These are phyloP conservation scores for Spondyliosoma cantharus DNA, from an alignment of 2,797 vertebrate species.

Conservation along the genomic window DNA sequence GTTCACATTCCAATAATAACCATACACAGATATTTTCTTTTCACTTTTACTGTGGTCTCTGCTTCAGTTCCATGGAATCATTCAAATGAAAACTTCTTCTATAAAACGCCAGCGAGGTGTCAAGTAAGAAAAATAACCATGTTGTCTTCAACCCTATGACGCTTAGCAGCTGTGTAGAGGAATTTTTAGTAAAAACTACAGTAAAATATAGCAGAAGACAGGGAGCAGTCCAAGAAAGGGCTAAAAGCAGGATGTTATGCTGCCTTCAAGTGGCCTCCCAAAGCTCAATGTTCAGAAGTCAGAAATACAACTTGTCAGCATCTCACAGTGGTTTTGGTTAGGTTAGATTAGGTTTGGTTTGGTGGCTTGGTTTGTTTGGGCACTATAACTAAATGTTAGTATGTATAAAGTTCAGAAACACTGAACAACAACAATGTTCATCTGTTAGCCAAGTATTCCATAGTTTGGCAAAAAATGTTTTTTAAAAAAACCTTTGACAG, in stretches of 20 bases:
- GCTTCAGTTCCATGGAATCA: slow-evolving; percentile 40
- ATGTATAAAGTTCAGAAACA: background rate
- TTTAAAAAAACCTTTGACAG: background rate
- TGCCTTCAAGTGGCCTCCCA: slow-evolving; percentile 21
- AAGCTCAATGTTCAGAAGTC: slow-evolving; percentile 14
- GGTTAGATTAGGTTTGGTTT: slow-evolving; percentile 5
- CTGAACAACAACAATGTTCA: background rate
- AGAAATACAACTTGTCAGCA: slow-evolving; percentile 9
- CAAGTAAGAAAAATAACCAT: slow-evolving; percentile 54
- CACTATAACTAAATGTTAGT: background rate
- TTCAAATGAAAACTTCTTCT: slow-evolving; percentile 56
- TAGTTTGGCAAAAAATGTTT: background rate
- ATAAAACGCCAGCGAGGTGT: slow-evolving; percentile 67
- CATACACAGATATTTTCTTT: slow-evolving; percentile 43
- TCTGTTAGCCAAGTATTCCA: background rate
- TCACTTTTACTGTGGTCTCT: slow-evolving; percentile 15
- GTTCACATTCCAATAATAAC: slow-evolving; percentile 38
- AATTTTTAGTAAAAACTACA: slow-evolving; percentile 50
- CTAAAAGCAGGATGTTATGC: slow-evolving; percentile 13
- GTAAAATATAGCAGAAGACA: slow-evolving; percentile 34
- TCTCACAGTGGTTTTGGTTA: slow-evolving; percentile 34
- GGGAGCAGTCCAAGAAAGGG: slow-evolving; percentile 23
- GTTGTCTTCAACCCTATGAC: slow-evolving; percentile 49
- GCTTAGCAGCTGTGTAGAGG: slow-evolving; percentile 65
- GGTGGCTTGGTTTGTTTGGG: no score